phyloP scores from a whole-genome alignment of 2,113 vertebrate genomes.

The Heloderma charlesbogerti region DNA sequence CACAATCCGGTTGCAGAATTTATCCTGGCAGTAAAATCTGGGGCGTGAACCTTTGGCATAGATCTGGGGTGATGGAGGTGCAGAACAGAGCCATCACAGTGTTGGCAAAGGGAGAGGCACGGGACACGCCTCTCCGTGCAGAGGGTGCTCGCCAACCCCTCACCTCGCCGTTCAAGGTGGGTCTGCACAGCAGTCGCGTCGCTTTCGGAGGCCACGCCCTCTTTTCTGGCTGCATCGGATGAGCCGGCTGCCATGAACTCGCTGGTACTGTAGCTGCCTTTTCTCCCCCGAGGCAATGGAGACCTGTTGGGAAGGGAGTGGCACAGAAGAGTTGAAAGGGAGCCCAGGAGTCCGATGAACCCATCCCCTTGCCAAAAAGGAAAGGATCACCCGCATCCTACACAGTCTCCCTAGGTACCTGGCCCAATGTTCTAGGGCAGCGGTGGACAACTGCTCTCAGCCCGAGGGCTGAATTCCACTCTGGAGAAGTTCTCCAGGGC shows the following conservation, averaged over 20 bases:
- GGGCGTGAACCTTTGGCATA: not conserved
- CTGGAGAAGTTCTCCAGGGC: too few relatives aligned
- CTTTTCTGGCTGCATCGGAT: conserved; percentile 61
- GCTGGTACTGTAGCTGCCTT: conserved; percentile 81
- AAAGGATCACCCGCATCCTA: not conserved
- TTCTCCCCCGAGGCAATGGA: conserved; percentile 75
- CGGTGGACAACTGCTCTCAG: too few relatives aligned
- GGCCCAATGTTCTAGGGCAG: too few relatives aligned
- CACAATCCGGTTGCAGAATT: not conserved
- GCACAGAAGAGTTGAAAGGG: too few relatives aligned
- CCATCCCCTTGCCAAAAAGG: not conserved
- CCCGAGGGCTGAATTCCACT: too few relatives aligned
- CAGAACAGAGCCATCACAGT: not conserved
- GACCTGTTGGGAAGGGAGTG: conserved; percentile 67
- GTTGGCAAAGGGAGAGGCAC: too few relatives aligned
- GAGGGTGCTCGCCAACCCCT: conserved; percentile 17
- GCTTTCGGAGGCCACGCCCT: conserved; percentile 19
- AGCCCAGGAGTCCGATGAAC: not conserved
- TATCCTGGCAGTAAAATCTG: not conserved
- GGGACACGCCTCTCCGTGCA: not conserved
- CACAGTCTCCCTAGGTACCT: not conserved
- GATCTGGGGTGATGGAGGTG: not conserved
- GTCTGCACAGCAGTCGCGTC: not conserved
- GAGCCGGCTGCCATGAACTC: conserved; percentile 63
- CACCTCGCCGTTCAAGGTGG: conserved; percentile 80